Evolutionary conservation across 2,888 invertebrate species (phyloP).

Genomic region (Lepetodrilus schrolli): DNA sequence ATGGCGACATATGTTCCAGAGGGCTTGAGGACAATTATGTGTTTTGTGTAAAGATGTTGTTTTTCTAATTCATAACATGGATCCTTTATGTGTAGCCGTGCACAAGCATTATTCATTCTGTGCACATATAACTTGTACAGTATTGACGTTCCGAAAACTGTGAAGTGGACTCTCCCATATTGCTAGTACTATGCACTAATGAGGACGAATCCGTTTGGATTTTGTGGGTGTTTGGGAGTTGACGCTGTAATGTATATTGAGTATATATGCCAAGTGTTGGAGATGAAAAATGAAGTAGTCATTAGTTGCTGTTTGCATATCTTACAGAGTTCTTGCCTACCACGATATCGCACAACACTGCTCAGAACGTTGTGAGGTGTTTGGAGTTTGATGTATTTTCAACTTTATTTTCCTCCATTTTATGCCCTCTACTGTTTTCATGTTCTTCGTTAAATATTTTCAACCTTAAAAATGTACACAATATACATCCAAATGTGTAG

Average conservation of each 20-base stretch:
- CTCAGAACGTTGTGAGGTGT: not conserved
- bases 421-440: not conserved
- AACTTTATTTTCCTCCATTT: too few species aligned
- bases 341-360: slow-evolving; percentile 22
- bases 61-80: not conserved
- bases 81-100: not conserved
- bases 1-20: too few species aligned
- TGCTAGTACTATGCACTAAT: slow-evolving; percentile 17
- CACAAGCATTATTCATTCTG: not conserved
- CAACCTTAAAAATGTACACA: not conserved
- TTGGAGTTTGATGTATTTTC: slow-evolving; percentile 2
- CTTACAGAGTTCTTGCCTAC: slow-evolving; percentile 17
- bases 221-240: slow-evolving; percentile 16
- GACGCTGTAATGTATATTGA: not conserved
- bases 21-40: too few species aligned
- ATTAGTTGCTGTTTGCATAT: slow-evolving; percentile 1
- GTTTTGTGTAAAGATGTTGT: not conserved
- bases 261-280: slow-evolving; percentile 5
- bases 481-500: too few species aligned
- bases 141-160: not conserved
- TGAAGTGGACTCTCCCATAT: slow-evolving; percentile 13
- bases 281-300: not conserved
- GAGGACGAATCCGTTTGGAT: slow-evolving; percentile 19
- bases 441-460: slow-evolving; percentile 7
- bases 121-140: slow-evolving; percentile 18